These are phyloP conservation scores for Silvanus unidentatus DNA, from an alignment of 2,888 invertebrate species.

Conservation along the genomic window DNA sequence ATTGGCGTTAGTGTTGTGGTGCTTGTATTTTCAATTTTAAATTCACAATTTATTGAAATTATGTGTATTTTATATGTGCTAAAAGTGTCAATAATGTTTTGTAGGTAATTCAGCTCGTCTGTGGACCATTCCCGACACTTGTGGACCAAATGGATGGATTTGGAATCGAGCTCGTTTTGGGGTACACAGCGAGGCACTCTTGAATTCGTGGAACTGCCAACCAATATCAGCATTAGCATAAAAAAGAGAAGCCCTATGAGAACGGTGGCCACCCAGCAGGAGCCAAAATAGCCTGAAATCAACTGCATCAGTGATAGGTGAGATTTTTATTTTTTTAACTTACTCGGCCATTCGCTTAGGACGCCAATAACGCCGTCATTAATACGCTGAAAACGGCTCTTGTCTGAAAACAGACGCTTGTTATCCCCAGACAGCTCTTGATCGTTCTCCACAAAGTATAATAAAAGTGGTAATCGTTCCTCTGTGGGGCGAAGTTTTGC, in stretches of 20 bases:
- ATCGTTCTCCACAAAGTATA: slow-evolving; percentile 37
- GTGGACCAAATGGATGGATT: slow-evolving; percentile 40
- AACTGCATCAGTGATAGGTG: slow-evolving; percentile 3
- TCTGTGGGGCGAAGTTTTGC: slow-evolving; percentile 22
- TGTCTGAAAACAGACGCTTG: slow-evolving; percentile 33
- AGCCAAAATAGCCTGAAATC: slow-evolving; percentile 35
- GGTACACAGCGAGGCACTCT: slow-evolving; percentile 28
- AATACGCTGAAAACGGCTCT: slow-evolving; percentile 37
- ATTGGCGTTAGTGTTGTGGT: neutral
- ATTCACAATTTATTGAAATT: slow-evolving; percentile 25
- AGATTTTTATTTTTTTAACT: no score
- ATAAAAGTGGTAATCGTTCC: slow-evolving; percentile 41
- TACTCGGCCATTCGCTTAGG: slow-evolving; percentile 46
- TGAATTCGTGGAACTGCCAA: slow-evolving; percentile 17
- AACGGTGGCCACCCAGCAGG: slow-evolving; percentile 35
- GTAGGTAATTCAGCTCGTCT: slow-evolving; percentile 31
- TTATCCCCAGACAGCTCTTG: slow-evolving; percentile 26
- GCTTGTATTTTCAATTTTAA: slow-evolving; percentile 5
- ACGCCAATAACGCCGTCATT: slow-evolving; percentile 41
- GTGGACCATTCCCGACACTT: slow-evolving; percentile 29
- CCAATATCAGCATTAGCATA: slow-evolving; percentile 29
- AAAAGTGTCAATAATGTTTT: slow-evolving; percentile 36
- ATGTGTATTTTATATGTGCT: slow-evolving; percentile 35
- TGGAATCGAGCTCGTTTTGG: slow-evolving; percentile 26
- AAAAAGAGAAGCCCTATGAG: slow-evolving; percentile 31